These are phyloP conservation scores for Crotalus viridis DNA, from an alignment of 2,113 vertebrate genomes.

Conservation along the genomic window DNA sequence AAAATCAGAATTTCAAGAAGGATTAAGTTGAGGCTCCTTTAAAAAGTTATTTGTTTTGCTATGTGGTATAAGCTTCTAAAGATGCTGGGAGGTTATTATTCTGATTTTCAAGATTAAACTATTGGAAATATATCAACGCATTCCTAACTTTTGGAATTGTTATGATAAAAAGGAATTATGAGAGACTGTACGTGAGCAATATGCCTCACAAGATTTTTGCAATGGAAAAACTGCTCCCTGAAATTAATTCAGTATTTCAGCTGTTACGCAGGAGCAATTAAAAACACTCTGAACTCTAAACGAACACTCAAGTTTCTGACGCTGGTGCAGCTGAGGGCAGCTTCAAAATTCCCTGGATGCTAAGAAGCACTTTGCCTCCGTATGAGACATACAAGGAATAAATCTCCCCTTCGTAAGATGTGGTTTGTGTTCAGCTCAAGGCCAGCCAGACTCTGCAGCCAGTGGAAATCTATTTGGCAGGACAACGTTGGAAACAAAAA, in stretches of 20 bases:
- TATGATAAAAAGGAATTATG: not conserved
- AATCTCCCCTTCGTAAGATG: accelerated
- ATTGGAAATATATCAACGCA: not conserved
- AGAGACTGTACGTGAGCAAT: not conserved
- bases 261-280: not conserved
- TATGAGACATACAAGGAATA: not conserved
- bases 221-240: not conserved
- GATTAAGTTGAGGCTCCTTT: not conserved
- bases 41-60: not conserved
- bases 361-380: not conserved
- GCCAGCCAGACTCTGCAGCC: not conserved
- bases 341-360: not conserved
- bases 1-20: not conserved
- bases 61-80: not conserved
- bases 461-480: not conserved
- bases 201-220: not conserved
- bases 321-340: no score
- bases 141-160: not conserved
- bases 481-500: not conserved
- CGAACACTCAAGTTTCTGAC: not conserved
- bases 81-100: not conserved
- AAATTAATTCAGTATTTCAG: not conserved
- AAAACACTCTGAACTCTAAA: not conserved
- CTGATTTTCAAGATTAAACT: not conserved
- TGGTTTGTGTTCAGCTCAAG: not conserved